Evolutionary conservation across 2,797 vertebrate species (phyloP).

Genomic region (Darevskia nairensis): DNA sequence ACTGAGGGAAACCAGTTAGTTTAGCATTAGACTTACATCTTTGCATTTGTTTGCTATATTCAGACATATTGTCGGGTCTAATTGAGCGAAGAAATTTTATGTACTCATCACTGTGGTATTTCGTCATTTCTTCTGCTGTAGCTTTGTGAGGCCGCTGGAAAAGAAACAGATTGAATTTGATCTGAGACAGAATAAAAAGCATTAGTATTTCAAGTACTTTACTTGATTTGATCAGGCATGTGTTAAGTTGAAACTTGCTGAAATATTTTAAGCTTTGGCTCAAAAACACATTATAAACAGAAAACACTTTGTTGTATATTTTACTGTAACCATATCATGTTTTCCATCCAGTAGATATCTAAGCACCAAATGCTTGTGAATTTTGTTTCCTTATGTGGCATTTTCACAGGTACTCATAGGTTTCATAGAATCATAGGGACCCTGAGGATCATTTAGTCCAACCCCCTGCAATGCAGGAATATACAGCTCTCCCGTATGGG

Average conservation of each 20-base stretch:
- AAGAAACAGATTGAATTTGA: conserved; percentile 56
- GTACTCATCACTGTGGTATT: conserved; percentile 95
- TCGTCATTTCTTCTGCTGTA: conserved; percentile 94
- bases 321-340: not conserved
- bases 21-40: conserved; percentile 84
- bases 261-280: not conserved
- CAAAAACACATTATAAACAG: not conserved
- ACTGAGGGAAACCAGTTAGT: not conserved
- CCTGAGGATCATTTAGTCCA: too few relatives aligned
- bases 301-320: not conserved
- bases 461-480: too few relatives aligned
- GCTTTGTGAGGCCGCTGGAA: conserved; percentile 92
- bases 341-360: not conserved
- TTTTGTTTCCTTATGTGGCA: not conserved
- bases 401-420: not conserved
- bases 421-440: too few relatives aligned
- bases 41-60: conserved; percentile 97
- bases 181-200: not conserved
- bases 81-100: conserved; percentile 94
- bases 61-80: conserved; percentile 94
- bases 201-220: not conserved
- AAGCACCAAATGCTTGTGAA: not conserved
- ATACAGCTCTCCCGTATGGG: too few relatives aligned
- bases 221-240: not conserved
- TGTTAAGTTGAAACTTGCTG: not conserved